phyloP scores from a whole-genome alignment of 2,113 vertebrate species.

The Poeciliopsis prolifica region DNA sequence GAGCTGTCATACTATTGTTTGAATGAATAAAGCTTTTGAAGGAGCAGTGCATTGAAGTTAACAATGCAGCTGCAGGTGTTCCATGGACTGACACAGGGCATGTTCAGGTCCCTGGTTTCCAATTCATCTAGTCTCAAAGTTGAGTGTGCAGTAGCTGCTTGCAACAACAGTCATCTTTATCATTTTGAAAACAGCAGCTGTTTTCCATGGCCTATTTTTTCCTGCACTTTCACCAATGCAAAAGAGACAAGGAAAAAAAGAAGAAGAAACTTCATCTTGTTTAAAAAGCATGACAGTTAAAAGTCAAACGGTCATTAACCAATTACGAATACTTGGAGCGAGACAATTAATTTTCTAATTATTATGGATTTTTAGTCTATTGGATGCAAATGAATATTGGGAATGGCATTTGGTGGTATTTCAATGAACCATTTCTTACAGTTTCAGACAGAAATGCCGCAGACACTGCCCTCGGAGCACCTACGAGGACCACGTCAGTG shows the following conservation, averaged over 20 bases:
- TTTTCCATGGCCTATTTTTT: slow-evolving; percentile 28
- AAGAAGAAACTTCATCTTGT: neutral
- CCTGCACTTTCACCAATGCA: neutral
- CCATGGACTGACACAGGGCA: slow-evolving; percentile 36
- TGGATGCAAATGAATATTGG: neutral
- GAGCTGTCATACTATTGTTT: slow-evolving; percentile 29
- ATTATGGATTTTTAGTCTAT: neutral
- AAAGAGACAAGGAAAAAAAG: neutral
- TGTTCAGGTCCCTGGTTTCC: slow-evolving; percentile 43
- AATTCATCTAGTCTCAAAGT: slow-evolving; percentile 15
- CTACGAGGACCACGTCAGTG: slow-evolving; percentile 71
- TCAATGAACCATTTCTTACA: slow-evolving; percentile 41
- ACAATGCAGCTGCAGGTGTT: slow-evolving; percentile 61
- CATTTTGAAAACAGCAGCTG: slow-evolving; percentile 30
- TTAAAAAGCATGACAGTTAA: slow-evolving; percentile 1
- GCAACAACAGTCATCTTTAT: neutral
- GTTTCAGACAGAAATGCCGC: slow-evolving; percentile 82
- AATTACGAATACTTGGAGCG: neutral
- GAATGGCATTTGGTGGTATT: neutral
- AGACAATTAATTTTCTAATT: neutral
- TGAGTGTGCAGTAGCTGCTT: slow-evolving; percentile 6
- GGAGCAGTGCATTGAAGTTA: slow-evolving; percentile 32
- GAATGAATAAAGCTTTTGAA: slow-evolving; percentile 26
- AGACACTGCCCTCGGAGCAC: slow-evolving; percentile 80
- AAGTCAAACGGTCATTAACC: neutral